phyloP scores from a whole-genome alignment of 1,140 invertebrate species.

The Druon quercuslanigerum region DNA sequence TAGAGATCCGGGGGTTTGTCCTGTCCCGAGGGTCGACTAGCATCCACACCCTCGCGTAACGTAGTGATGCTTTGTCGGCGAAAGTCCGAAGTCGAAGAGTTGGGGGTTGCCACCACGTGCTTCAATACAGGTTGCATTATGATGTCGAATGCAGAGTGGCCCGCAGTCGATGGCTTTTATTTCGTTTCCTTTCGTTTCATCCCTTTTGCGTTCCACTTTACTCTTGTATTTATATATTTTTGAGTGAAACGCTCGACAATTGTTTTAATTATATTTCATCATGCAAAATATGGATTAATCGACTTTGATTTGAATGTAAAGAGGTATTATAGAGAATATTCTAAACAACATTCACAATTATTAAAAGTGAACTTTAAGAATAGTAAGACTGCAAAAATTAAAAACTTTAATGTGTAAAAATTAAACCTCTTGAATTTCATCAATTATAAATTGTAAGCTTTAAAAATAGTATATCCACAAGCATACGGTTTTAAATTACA shows the following conservation, averaged over 20 bases:
- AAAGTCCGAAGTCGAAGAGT: conserved; percentile 27
- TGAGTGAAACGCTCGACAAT: conserved; percentile 7
- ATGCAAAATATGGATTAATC: background rate
- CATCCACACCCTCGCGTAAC: conserved; percentile 7
- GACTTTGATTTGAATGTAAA: background rate
- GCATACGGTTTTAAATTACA: no score
- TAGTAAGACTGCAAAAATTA: no score
- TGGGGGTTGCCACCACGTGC: conserved; percentile 34
- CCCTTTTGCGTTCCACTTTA: conserved; percentile 27
- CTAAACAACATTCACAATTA: no score
- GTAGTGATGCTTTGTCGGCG: conserved; percentile 24
- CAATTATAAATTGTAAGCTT: no score
- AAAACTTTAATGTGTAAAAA: no score
- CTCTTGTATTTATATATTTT: conserved; percentile 10
- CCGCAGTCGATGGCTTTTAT: conserved; percentile 40
- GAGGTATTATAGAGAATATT: no score
- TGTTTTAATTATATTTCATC: conserved; percentile 12
- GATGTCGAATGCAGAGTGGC: conserved; percentile 54
- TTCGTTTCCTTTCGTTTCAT: conserved; percentile 17
- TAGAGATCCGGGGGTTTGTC: conserved; percentile 62
- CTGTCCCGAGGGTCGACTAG: conserved; percentile 13
- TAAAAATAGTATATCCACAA: no score
- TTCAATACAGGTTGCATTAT: conserved; percentile 44
- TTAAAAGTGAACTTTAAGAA: no score
- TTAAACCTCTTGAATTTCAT: no score